phyloP scores from a whole-genome alignment of 2,797 vertebrate species.

The Synanceia verrucosa region DNA sequence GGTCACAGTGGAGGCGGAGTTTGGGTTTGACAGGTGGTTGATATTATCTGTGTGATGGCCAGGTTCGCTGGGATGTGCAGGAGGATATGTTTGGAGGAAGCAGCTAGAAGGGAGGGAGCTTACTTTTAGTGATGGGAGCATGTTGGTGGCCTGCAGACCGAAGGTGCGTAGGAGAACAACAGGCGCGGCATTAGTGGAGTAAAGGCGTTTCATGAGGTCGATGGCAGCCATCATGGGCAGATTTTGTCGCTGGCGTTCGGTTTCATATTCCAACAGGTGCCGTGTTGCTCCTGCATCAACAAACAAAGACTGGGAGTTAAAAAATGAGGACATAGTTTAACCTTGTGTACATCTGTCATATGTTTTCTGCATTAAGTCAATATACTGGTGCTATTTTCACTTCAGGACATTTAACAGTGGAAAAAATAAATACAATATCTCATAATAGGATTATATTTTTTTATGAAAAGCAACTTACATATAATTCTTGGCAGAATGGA shows the following conservation, averaged over 20 bases:
- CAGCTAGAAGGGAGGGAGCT: conserved; percentile 43
- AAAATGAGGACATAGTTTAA: conserved; percentile 1
- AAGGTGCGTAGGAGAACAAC: conserved; percentile 91
- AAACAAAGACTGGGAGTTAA: conserved; percentile 15
- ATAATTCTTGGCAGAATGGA: conserved; percentile 42
- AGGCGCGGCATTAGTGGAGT: conserved; percentile 88
- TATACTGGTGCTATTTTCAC: conserved; percentile 32
- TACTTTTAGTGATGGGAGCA: conserved; percentile 91
- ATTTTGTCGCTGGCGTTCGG: conserved; percentile 92
- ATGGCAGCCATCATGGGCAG: conserved; percentile 91
- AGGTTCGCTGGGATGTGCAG: conserved; percentile 22
- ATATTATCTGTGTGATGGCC: conserved; percentile 40
- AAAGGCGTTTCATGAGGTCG: conserved; percentile 93
- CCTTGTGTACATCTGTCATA: conserved; percentile 6
- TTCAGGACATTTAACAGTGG: conserved; percentile 28
- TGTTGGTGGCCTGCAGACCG: conserved; percentile 94
- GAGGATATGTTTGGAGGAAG: conserved; percentile 3
- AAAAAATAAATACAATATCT: conserved; percentile 50
- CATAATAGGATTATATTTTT: conserved; percentile 39
- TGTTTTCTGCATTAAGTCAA: conserved; percentile 54
- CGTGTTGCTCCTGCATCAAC: conserved; percentile 87
- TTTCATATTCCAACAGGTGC: conserved; percentile 92
- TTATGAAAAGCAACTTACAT: conserved; percentile 47
- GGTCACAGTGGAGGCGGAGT: conserved; percentile 58
- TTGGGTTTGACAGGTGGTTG: conserved; percentile 68